phyloP scores from a whole-genome alignment of 2,113 vertebrate genomes.

The Silurus glanis region DNA sequence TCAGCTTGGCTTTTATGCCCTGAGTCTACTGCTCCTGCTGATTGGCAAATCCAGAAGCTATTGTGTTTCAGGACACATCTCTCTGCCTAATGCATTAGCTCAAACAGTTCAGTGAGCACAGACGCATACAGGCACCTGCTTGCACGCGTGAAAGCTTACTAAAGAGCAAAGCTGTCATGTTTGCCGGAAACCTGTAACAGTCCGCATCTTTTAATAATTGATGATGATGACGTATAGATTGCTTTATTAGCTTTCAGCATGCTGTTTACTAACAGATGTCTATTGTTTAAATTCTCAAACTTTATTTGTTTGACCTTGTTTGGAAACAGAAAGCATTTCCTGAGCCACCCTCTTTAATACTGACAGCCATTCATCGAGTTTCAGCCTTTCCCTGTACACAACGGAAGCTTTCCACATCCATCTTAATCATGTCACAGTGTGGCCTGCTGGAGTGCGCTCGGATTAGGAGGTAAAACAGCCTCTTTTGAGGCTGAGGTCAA shows the following conservation, averaged over 20 bases:
- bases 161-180: background rate
- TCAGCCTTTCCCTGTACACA: background rate
- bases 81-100: constrained; percentile 32
- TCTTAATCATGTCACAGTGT: constrained; percentile 36
- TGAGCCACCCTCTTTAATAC: constrained; percentile 1
- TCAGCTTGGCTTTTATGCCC: constrained; percentile 38
- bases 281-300: background rate
- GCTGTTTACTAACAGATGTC: background rate
- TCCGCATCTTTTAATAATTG: constrained; percentile 13
- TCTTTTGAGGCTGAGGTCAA: constrained; percentile 26
- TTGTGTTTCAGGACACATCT: constrained; percentile 42
- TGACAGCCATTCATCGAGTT: background rate
- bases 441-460: constrained; percentile 1
- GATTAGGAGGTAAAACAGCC: constrained; percentile 21
- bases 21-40: constrained; percentile 1
- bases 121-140: constrained; percentile 13
- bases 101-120: constrained; percentile 31
- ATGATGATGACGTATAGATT: background rate
- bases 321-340: background rate
- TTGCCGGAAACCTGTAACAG: background rate
- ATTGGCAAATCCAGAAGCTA: constrained; percentile 29
- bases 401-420: constrained; percentile 40
- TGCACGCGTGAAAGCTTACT: background rate
- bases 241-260: background rate
- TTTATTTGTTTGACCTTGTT: constrained; percentile 4